These are phyloP conservation scores for Phengaris alcon DNA, from an alignment of 2,888 invertebrate genomes.

Conservation along the genomic window DNA sequence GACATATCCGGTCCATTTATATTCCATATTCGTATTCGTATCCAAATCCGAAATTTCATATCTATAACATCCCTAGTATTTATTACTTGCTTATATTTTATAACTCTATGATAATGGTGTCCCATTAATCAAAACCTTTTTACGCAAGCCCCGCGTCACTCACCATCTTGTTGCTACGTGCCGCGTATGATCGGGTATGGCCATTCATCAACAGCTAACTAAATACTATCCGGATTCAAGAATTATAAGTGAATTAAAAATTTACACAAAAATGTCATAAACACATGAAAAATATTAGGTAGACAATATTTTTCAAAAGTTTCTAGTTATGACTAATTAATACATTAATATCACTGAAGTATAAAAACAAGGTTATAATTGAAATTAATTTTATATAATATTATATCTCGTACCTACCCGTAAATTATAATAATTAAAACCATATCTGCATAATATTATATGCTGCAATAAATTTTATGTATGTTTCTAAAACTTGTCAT, in stretches of 20 bases:
- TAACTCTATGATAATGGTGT: not conserved
- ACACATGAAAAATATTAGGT: not conserved
- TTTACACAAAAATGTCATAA: not conserved
- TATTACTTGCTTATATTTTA: not conserved
- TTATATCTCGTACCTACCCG: not conserved
- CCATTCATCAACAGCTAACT: not conserved
- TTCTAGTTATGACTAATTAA: not conserved
- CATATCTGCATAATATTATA: conserved; percentile 16
- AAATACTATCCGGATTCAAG: too few species aligned
- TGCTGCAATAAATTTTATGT: conserved; percentile 22
- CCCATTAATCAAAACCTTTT: not conserved
- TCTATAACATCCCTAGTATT: too few species aligned
- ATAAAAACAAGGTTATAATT: conserved; percentile 14
- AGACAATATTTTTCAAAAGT: too few species aligned
- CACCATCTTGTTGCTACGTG: not conserved
- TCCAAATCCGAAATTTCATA: too few species aligned
- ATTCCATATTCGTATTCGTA: too few species aligned
- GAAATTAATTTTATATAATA: conserved; percentile 1
- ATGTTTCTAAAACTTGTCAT: conserved; percentile 22
- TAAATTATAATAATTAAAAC: conserved; percentile 24
- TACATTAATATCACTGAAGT: conserved; percentile 9
- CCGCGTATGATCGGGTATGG: not conserved
- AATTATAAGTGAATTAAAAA: too few species aligned
- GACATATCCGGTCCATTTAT: too few species aligned
- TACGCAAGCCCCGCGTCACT: not conserved